Evolutionary conservation across 1,140 invertebrate genomes (phyloP).

Genomic region (Luehdorfia chinensis): DNA sequence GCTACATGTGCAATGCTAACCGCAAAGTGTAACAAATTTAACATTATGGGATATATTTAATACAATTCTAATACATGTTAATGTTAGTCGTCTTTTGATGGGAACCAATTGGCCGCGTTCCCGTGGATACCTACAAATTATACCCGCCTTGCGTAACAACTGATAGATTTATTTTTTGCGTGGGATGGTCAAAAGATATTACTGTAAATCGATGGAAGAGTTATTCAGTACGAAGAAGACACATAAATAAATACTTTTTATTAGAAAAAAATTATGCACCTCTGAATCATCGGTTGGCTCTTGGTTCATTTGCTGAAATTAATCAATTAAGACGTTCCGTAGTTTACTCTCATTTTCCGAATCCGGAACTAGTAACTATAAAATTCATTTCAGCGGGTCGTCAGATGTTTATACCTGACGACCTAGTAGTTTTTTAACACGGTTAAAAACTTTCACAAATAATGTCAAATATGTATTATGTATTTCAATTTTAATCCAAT

Average conservation of each 20-base stretch:
- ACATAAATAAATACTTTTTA: constrained; percentile 1
- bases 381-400: too few relatives aligned
- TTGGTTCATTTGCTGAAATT: not conserved
- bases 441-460: too few relatives aligned
- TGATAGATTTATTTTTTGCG: constrained; percentile 53
- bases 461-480: too few relatives aligned
- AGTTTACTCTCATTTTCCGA: not conserved
- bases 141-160: constrained; percentile 29
- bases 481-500: too few relatives aligned
- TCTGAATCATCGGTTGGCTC: not conserved
- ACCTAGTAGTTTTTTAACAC: too few relatives aligned
- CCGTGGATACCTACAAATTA: constrained; percentile 48
- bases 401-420: too few relatives aligned
- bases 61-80: constrained; percentile 32
- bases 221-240: too few relatives aligned
- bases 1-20: too few relatives aligned
- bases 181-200: constrained; percentile 36
- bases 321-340: not conserved
- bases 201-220: constrained; percentile 46
- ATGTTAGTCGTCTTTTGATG: constrained; percentile 42
- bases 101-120: constrained; percentile 46
- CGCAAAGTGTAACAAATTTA: constrained; percentile 33
- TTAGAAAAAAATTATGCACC: not conserved
- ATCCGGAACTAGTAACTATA: not conserved
- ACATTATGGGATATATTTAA: constrained; percentile 34